Conservation (phyloP, 2,888 invertebrate genomes). For the Synanthedon myopaeformis region DNA sequence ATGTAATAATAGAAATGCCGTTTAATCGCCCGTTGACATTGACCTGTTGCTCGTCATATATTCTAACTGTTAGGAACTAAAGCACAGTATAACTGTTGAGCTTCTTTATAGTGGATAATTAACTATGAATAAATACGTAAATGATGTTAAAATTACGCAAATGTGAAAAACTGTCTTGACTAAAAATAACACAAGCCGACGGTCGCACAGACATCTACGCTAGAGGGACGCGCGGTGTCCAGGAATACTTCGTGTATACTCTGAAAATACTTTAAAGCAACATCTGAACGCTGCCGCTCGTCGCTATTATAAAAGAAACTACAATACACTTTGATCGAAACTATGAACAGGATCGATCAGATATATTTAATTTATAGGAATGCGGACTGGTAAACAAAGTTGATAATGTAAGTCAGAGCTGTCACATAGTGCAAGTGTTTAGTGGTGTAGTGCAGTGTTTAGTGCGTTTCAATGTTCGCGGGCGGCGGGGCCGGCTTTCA, state of each 20-base stretch:
- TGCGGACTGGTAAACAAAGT: background rate
- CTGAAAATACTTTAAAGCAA: conserved; percentile 26
- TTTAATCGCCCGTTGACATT: background rate
- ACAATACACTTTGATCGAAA: background rate
- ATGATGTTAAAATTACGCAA: conserved; percentile 25
- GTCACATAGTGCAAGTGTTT: background rate
- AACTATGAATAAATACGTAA: conserved; percentile 22
- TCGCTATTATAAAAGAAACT: conserved; percentile 3
- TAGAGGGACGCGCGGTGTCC: conserved; percentile 18
- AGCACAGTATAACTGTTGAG: background rate
- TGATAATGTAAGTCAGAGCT: background rate
- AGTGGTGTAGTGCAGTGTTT: conserved; percentile 2
- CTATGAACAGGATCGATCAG: background rate
- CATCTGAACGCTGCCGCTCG: conserved; percentile 13
- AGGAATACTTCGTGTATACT: conserved; percentile 25
- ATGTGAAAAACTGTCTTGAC: conserved; percentile 24
- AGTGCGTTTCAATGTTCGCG: conserved; percentile 41
- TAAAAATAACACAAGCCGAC: conserved; percentile 36
- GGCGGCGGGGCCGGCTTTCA: conserved; percentile 59
- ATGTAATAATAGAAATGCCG: background rate
- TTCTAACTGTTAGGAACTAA: background rate
- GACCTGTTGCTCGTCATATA: background rate
- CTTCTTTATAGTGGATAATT: conserved; percentile 2
- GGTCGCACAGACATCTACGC: conserved; percentile 24
- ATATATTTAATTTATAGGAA: background rate